phyloP scores from a whole-genome alignment of 2,888 invertebrate genomes.

The Pteria penguin region DNA sequence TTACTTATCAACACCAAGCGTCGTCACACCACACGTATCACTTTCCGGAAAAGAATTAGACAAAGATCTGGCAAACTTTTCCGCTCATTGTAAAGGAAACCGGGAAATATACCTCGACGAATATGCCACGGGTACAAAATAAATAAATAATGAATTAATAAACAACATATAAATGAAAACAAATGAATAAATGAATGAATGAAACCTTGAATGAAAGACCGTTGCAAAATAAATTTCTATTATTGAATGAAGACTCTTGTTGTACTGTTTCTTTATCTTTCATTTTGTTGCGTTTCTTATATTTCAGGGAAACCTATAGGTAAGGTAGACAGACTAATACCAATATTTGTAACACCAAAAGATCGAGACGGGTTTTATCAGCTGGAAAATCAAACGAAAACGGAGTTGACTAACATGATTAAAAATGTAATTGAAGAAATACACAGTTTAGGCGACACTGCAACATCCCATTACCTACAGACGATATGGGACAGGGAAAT shows the following conservation, averaged over 20 bases:
- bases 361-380: background rate
- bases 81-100: background rate
- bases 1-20: background rate
- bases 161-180: no score
- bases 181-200: no score
- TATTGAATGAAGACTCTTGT: no score
- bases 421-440: background rate
- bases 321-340: background rate
- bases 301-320: background rate
- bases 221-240: no score
- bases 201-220: no score
- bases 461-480: background rate
- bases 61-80: background rate
- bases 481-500: background rate
- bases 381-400: background rate
- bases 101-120: background rate
- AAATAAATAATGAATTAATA: background rate
- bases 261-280: no score
- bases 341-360: background rate
- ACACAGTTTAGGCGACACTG: background rate
- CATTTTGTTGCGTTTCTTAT: no score
- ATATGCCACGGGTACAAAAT: background rate
- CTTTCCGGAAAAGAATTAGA: background rate
- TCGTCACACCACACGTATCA: background rate
- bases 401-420: background rate